These are phyloP conservation scores for Thecophora atra DNA, from an alignment of 2,888 invertebrate genomes.

Conservation along the genomic window DNA sequence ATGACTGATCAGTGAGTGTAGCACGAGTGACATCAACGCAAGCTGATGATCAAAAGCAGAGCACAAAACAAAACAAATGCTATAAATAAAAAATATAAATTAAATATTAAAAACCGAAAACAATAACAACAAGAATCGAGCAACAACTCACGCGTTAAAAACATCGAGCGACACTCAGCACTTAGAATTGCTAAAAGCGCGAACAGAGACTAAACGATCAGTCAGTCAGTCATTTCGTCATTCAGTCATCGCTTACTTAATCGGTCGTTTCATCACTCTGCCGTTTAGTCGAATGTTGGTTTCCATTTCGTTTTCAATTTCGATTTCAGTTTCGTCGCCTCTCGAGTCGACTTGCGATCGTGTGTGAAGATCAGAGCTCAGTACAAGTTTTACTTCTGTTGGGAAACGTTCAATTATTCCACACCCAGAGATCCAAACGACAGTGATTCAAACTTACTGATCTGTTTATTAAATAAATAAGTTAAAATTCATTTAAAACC, in stretches of 20 bases:
- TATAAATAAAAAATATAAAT: too few species aligned
- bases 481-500: slow-evolving; percentile 5
- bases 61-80: background rate
- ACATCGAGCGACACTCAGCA: too few species aligned
- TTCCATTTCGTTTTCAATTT: slow-evolving; percentile 29
- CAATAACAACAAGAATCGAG: background rate
- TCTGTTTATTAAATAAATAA: slow-evolving; percentile 8
- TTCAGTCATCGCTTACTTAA: too few species aligned
- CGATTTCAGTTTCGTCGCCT: slow-evolving; percentile 18
- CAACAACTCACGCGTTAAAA: too few species aligned
- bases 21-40: background rate
- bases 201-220: too few species aligned
- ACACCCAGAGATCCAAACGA: too few species aligned
- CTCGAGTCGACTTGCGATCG: slow-evolving; percentile 52
- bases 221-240: too few species aligned
- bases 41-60: background rate
- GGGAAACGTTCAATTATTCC: slow-evolving; percentile 47
- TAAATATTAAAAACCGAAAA: background rate
- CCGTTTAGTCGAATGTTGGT: too few species aligned
- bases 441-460: too few species aligned
- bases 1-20: too few species aligned
- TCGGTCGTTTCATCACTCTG: too few species aligned
- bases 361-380: slow-evolving; percentile 47
- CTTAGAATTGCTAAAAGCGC: too few species aligned
- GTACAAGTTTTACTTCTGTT: slow-evolving; percentile 53